Conservation (phyloP, 2,888 invertebrate species). For the Habrosyne pyritoides region DNA sequence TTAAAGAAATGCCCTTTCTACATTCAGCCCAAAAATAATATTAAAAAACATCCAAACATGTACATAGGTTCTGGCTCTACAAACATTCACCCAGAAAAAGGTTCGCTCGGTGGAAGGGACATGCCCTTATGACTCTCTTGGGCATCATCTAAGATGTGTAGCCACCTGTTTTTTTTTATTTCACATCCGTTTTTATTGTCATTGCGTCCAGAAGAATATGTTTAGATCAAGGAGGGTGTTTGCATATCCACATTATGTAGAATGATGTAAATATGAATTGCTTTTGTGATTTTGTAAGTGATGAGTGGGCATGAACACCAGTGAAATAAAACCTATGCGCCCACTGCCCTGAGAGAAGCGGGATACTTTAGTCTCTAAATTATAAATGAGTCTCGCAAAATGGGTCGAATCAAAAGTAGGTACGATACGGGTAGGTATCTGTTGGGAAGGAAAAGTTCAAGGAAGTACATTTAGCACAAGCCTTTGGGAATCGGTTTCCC, state of each 20-base stretch:
- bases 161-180: constrained; percentile 55
- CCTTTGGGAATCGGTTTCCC: constrained; percentile 17
- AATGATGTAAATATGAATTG: constrained; percentile 11
- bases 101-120: constrained; percentile 53
- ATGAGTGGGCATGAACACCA: neutral
- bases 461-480: constrained; percentile 24
- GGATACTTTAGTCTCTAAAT: constrained; percentile 49
- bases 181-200: constrained; percentile 53
- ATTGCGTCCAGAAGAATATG: constrained; percentile 34
- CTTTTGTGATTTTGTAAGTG: neutral
- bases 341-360: constrained; percentile 20
- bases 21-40: constrained; percentile 1
- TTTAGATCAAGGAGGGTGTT: constrained; percentile 24
- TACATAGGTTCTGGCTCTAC: constrained; percentile 26
- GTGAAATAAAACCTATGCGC: neutral
- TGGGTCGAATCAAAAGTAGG: constrained; percentile 44
- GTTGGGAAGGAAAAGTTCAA: constrained; percentile 17
- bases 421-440: constrained; percentile 12
- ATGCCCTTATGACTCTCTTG: constrained; percentile 55
- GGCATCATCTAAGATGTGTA: constrained; percentile 52
- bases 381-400: constrained; percentile 55
- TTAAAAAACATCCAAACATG: constrained; percentile 12
- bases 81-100: constrained; percentile 47
- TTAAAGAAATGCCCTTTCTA: constrained; percentile 2
- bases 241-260: neutral